A percentile compares a stretch with the other conserved stretches of the same genome.
Evolutionary conservation across 2,113 vertebrate species (phyloP).

Genomic region (Stomatorhinus ivindoensis): DNA sequence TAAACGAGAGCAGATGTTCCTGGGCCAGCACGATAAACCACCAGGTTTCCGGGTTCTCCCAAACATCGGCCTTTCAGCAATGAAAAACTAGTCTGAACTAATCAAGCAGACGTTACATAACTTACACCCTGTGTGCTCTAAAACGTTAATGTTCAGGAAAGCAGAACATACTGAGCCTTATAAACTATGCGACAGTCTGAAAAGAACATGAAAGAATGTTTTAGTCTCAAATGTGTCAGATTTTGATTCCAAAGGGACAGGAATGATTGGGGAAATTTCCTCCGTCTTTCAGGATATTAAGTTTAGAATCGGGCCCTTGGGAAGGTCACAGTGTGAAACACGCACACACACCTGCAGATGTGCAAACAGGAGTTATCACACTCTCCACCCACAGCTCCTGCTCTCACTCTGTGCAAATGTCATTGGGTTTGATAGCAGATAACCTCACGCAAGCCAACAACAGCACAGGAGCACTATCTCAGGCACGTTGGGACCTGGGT

Average conservation of each 20-base stretch:
- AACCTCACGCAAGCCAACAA: neutral
- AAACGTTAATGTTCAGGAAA: neutral
- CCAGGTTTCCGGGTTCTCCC: neutral
- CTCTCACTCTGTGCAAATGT: conserved; percentile 7
- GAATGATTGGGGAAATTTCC: neutral
- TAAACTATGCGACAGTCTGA: neutral
- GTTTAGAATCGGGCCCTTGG: neutral
- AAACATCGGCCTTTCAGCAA: neutral
- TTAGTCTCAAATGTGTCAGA: neutral
- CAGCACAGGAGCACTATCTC: neutral
- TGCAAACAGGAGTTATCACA: neutral
- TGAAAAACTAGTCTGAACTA: neutral
- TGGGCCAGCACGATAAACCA: neutral
- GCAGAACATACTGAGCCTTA: neutral
- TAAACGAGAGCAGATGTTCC: neutral
- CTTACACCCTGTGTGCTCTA: neutral
- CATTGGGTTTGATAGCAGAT: neutral
- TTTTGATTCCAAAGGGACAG: neutral
- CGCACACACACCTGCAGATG: neutral
- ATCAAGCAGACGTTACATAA: neutral
- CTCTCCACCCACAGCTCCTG: neutral
- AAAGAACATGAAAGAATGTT: neutral
- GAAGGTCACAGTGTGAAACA: neutral
- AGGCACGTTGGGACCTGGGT: neutral
- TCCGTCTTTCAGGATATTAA: neutral